These are phyloP conservation scores for Polydrusus cervinus DNA, from an alignment of 2,888 invertebrate genomes.

Conservation along the genomic window DNA sequence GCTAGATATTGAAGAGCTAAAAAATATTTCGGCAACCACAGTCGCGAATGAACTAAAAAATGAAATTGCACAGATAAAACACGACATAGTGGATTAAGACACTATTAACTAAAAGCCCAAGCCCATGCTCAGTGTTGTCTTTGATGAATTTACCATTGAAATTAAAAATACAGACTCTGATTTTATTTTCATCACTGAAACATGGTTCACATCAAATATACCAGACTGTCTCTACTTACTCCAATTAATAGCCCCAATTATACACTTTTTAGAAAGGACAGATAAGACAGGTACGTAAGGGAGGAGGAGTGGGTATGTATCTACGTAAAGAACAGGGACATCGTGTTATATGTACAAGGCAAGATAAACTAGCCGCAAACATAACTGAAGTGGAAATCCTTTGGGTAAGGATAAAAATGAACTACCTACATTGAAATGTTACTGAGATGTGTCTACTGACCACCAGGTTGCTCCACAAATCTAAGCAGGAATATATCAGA, in stretches of 20 bases:
- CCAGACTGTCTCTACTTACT: too few species aligned
- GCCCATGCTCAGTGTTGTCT: not conserved
- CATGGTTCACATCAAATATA: not conserved
- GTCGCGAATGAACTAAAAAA: not conserved
- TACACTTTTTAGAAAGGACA: too few species aligned
- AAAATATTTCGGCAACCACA: not conserved
- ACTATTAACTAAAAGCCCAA: too few species aligned
- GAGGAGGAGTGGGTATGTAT: too few species aligned
- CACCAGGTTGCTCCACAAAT: not conserved
- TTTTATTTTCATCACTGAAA: not conserved
- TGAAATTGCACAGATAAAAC: not conserved
- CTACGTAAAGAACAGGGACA: not conserved
- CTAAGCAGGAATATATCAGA: not conserved
- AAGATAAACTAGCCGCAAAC: not conserved
- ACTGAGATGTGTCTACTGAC: not conserved
- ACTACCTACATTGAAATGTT: not conserved
- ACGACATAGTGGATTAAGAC: not conserved
- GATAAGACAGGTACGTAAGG: too few species aligned
- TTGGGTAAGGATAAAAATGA: not conserved
- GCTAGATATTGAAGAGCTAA: not conserved
- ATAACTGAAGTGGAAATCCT: not conserved
- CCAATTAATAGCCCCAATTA: too few species aligned
- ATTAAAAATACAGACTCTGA: not conserved
- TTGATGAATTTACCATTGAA: not conserved
- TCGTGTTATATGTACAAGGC: not conserved